Conservation (phyloP, 2,113 vertebrate species). For the Notarius lentiginosus region DNA sequence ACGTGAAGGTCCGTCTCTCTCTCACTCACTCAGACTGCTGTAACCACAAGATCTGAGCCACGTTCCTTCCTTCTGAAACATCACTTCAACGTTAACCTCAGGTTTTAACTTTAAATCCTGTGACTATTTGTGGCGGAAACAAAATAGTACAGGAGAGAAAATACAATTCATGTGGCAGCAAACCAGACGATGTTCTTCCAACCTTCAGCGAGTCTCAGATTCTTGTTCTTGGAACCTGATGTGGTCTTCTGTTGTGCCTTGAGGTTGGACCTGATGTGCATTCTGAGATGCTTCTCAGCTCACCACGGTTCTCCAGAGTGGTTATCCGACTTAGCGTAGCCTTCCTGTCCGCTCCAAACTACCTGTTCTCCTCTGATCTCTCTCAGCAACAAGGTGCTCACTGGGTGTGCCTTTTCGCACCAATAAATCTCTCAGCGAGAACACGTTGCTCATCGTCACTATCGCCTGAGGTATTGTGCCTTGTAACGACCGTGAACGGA, state of each 20-base stretch:
- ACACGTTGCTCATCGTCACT: too few species aligned
- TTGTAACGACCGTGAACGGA: too few species aligned
- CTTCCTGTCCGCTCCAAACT: background rate
- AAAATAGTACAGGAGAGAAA: background rate
- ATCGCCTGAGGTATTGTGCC: background rate
- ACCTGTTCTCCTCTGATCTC: background rate
- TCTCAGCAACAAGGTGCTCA: too few species aligned
- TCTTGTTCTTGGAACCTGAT: background rate
- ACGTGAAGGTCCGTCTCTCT: too few species aligned
- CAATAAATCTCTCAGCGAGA: too few species aligned
- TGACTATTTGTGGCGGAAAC: conserved; percentile 22
- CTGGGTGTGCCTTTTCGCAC: too few species aligned
- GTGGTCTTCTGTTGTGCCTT: background rate
- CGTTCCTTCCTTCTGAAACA: conserved; percentile 22
- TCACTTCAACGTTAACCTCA: background rate
- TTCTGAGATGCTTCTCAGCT: background rate
- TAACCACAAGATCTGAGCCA: conserved; percentile 38
- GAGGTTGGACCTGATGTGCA: background rate
- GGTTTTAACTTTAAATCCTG: background rate
- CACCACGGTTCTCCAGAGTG: background rate
- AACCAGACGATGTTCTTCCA: background rate
- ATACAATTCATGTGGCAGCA: background rate
- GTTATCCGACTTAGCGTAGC: background rate
- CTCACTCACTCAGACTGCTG: background rate
- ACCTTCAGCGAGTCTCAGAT: background rate